phyloP scores from a whole-genome alignment of 2,113 vertebrate species.

The Coregonus clupeaformis region DNA sequence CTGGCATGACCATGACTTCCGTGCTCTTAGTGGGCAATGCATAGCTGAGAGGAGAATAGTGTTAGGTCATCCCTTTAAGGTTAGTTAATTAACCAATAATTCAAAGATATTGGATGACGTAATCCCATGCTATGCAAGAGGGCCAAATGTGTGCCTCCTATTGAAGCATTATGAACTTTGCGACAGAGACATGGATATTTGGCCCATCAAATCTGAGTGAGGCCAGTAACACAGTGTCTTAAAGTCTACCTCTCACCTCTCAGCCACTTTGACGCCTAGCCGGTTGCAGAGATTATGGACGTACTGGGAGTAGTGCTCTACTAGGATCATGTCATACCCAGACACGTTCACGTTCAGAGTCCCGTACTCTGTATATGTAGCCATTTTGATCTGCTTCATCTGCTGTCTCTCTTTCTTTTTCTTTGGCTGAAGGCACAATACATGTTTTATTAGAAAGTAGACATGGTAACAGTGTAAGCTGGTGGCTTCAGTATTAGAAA shows the following conservation, averaged over 20 bases:
- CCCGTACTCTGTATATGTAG: slow-evolving; percentile 76
- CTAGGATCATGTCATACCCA: slow-evolving; percentile 85
- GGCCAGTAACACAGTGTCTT: not conserved
- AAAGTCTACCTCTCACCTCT: slow-evolving; percentile 71
- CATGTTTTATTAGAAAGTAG: not conserved
- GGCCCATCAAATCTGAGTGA: not conserved
- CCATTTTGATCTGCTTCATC: slow-evolving; percentile 71
- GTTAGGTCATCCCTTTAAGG: not conserved
- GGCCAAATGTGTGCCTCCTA: not conserved
- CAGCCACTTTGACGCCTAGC: slow-evolving; percentile 75
- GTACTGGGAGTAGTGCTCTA: slow-evolving; percentile 85
- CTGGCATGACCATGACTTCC: slow-evolving; percentile 80
- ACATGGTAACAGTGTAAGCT: not conserved
- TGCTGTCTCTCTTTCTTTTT: slow-evolving; percentile 77
- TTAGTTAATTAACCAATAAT: not conserved
- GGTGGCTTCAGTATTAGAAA: not conserved
- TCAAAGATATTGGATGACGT: too few relatives aligned
- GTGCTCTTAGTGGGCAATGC: slow-evolving; percentile 85
- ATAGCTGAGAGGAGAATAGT: slow-evolving; percentile 71
- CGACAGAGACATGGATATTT: not conserved
- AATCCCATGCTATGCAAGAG: not conserved
- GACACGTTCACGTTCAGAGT: slow-evolving; percentile 83
- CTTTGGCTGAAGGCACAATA: slow-evolving; percentile 65
- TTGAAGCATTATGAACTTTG: not conserved
- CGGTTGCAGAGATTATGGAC: slow-evolving; percentile 86